Conservation (phyloP, 2,113 vertebrate genomes). For the Bubalus kerabau region DNA sequence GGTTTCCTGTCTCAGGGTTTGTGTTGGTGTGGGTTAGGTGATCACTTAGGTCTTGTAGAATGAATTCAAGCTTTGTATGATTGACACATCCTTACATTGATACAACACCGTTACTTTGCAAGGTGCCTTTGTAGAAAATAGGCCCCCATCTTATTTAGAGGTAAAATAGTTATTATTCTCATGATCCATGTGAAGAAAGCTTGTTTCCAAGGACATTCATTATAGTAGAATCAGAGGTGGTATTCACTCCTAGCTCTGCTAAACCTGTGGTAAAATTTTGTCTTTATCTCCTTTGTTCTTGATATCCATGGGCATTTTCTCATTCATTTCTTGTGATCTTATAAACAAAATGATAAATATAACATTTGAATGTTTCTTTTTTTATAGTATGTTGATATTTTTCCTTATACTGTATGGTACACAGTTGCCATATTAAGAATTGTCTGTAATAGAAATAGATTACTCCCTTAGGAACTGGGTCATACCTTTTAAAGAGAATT, state of each 20-base stretch:
- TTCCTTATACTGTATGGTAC: neutral
- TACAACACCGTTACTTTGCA: neutral
- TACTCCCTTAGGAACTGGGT: neutral
- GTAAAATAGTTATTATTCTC: neutral
- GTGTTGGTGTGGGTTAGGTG: neutral
- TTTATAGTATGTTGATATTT: neutral
- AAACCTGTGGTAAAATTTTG: neutral
- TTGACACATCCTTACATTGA: neutral
- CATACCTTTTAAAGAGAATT: constrained; percentile 23
- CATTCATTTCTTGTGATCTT: neutral
- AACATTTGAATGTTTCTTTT: neutral
- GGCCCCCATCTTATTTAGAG: neutral
- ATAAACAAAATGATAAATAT: neutral
- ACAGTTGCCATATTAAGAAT: constrained; percentile 32
- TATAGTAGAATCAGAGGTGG: neutral
- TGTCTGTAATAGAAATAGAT: constrained; percentile 11
- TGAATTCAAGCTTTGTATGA: neutral
- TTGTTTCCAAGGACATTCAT: neutral
- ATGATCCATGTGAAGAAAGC: neutral
- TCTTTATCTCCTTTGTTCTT: neutral
- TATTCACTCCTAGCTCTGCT: neutral
- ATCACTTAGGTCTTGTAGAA: neutral
- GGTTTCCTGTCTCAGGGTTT: neutral
- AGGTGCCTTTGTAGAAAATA: neutral
- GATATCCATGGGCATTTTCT: neutral